Evolutionary conservation across 2,797 vertebrate species (phyloP).

Genomic region (Nyctibius grandis): DNA sequence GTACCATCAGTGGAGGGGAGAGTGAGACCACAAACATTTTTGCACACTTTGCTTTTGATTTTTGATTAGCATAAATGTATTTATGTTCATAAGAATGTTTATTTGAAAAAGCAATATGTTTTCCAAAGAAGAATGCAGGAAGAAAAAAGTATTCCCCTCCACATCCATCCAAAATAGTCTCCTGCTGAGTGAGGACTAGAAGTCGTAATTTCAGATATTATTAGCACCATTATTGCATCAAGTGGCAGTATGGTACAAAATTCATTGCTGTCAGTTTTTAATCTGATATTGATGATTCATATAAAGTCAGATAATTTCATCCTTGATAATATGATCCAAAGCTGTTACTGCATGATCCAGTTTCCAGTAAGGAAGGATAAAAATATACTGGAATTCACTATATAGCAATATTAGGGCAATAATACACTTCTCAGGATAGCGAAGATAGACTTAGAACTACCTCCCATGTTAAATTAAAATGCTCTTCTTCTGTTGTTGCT

Average conservation of each 20-base stretch:
- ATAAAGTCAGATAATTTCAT: constrained; percentile 27
- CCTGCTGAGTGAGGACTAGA: neutral
- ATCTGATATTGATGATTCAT: constrained; percentile 24
- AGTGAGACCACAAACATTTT: neutral
- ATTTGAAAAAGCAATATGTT: neutral
- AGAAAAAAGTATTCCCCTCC: neutral
- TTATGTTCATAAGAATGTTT: neutral
- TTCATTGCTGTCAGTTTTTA: neutral
- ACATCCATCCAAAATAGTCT: neutral
- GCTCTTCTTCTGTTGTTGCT: constrained; percentile 56
- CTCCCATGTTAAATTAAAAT: constrained; percentile 66
- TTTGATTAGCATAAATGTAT: neutral
- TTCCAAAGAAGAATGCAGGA: neutral
- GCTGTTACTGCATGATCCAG: neutral
- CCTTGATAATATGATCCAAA: neutral
- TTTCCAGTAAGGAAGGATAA: constrained; percentile 36
- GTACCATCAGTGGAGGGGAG: fast-evolving
- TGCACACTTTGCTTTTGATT: neutral
- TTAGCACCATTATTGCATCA: neutral
- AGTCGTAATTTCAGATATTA: neutral
- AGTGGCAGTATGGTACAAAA: neutral
- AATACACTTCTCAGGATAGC: neutral
- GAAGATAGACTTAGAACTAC: neutral
- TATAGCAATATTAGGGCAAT: neutral
- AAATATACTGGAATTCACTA: constrained; percentile 15